Base-by-base conservation (phyloP, 2,113 vertebrate species). In the Cinclus mexicanus region DNA sequence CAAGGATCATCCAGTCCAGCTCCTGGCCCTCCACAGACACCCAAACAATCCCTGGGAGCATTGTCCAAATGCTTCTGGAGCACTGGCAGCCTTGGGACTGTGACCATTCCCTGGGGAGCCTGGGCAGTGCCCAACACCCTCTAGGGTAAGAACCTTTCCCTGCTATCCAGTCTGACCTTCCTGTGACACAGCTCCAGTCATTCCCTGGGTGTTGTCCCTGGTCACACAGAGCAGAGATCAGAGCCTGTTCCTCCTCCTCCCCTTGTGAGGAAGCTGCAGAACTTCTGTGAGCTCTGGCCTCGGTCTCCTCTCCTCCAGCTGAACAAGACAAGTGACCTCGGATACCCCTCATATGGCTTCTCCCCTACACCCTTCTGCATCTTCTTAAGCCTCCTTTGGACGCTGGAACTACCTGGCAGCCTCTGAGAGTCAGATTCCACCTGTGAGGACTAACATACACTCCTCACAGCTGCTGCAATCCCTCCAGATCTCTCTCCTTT, bases 141-240 rank as follows among this genome's bases (percentile, higher is more conserved):
- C 42, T 57, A 25, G 11, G 24, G 8, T 31, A 37, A 80, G 20
- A 50, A 26, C 5, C 11, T 57, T 35, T 64, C 0, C 46, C 86
- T 49, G 37, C 9, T 24, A 31, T 13, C 37, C 37, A 33, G 0
- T 1, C 26, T 57, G 1, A 44, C 0, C 18, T 42, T 31, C 5
- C 39, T 24, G 29, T 63, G 65, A 4, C 17, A 2, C 22, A 50
- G 13, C 22, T 81, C 50, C 68, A 50, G 37, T 33, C 1, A 0
- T 74, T 65, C 44, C 68, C 37, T 55, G 1, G 21, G 4, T 42
- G 6, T 29, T 67, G 31, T 31, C 18, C 31, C 76, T 37, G 35
- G 15, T 74, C 50, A 0, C 77, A 59, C 0, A 74, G 22, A 57
- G 42, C 17, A 65, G 68, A 39, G 23, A 0, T 59, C 77, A 74